Evolutionary conservation across 92 coral and sea anemone species (phyloP), one percentile per base, ranked within the genome.

Genomic region (Plumapathes pennacea): DNA sequence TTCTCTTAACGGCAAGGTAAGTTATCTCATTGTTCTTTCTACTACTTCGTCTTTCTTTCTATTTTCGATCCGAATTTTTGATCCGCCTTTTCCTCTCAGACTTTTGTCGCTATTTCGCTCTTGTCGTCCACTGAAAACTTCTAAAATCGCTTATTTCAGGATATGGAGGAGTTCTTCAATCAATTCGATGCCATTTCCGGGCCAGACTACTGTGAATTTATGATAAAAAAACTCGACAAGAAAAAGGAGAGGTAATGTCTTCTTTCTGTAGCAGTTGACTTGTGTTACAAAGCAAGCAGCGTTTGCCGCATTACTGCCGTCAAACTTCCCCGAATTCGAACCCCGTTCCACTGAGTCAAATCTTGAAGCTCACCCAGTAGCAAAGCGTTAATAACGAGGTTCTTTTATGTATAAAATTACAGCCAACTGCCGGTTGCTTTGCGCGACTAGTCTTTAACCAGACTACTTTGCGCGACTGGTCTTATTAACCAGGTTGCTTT

Each of bases 181-280:
- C 96, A 88, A 32, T 91, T 91, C 55, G 97, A 91, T 19, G 89
- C 81, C 6, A 74, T 88, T 11, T 75, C 91, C 39, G 97, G 97
- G n/a, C 89, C 84, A 6, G 97, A 73, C 8, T 84, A 59, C 76
- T 91, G 97, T 51, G 97, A 91, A 62, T 84, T 91, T 37, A 78
- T 91, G 82, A 64, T 91, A 54, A 91, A 88, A 41, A 91, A 88
- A 50, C 52, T 91, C 67, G 97, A 91, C 64, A 91, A 91, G 83
- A 91, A 91, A 66, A 83, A 71, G 61, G 96, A 91, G 69, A 88
- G 89, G 97, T 86, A 57, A 18, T n/a, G n/a, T n/a, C n/a, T n/a
- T n/a, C n/a, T n/a, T n/a, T n/a, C n/a, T n/a, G n/a, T n/a, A n/a
- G n/a, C n/a, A n/a, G n/a, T n/a, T n/a, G n/a, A n/a, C n/a, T n/a